These are phyloP conservation scores for Brachyopa scutellaris DNA, from an alignment of 2,888 invertebrate species.

Conservation along the genomic window DNA sequence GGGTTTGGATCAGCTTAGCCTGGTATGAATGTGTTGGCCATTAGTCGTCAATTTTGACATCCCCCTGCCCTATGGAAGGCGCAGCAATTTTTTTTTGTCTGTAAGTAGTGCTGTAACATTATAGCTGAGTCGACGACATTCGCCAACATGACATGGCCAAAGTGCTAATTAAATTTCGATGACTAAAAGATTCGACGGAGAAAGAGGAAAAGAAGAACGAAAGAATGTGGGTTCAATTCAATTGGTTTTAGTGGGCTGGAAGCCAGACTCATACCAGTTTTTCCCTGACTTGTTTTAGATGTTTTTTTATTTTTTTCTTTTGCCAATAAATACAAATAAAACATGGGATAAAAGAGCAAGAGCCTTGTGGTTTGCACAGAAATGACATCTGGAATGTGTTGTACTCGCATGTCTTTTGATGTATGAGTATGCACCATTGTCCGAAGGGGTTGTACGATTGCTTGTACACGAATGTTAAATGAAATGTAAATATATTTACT, in stretches of 20 bases:
- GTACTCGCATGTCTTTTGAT: not conserved
- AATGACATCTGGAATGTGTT: conserved; percentile 24
- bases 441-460: not conserved
- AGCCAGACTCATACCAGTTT: conserved; percentile 6
- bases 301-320: not conserved
- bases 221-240: conserved; percentile 23
- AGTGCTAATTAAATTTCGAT: conserved; percentile 52
- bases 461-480: conserved; percentile 20
- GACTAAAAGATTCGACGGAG: conserved; percentile 43
- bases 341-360: not conserved
- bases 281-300: not conserved
- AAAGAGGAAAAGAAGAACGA: not conserved
- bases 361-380: not conserved
- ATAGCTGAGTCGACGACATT: conserved; percentile 35
- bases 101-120: conserved; percentile 11
- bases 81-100: conserved; percentile 21
- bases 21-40: conserved; percentile 29
- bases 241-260: not conserved
- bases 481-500: conserved; percentile 38
- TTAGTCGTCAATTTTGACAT: conserved; percentile 29
- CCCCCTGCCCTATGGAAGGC: conserved; percentile 21
- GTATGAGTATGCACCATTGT: not conserved
- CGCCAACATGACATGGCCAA: conserved; percentile 29
- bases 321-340: no score
- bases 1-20: conserved; percentile 4